These are phyloP conservation scores for Hylia prasina DNA, from an alignment of 2,113 vertebrate species.

Conservation along the genomic window DNA sequence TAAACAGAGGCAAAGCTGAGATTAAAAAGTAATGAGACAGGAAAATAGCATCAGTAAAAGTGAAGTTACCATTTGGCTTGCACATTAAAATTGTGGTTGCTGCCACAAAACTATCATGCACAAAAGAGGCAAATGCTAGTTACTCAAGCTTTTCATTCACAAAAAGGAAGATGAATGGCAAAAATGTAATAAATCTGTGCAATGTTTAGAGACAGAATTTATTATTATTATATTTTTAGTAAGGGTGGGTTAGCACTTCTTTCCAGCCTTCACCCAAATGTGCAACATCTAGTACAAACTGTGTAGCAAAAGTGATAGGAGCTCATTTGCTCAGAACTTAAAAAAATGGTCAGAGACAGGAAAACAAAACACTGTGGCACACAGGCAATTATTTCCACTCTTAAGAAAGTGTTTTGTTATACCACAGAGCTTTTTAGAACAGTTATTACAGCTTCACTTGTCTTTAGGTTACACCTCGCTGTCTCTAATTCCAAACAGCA, in stretches of 20 bases:
- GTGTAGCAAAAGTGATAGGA: rapidly evolving
- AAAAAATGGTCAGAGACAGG: background rate
- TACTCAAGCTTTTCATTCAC: background rate
- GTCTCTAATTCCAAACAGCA: background rate
- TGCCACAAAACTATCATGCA: background rate
- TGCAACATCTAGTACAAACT: background rate
- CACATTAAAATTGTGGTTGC: background rate
- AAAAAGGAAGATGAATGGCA: background rate
- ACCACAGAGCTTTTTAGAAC: background rate
- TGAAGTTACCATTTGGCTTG: background rate
- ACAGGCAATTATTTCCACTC: background rate
- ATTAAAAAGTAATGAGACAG: background rate
- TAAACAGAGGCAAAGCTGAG: background rate
- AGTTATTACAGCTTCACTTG: background rate
- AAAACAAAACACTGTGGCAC: background rate
- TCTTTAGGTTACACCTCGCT: background rate
- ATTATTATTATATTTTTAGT: background rate
- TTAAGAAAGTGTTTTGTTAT: background rate
- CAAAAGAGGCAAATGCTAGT: background rate
- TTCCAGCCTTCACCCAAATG: background rate
- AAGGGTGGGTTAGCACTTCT: background rate
- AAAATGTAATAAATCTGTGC: background rate
- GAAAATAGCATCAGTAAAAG: background rate
- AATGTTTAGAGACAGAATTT: background rate
- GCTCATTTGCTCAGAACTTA: background rate